Percentiles rank a stretch among this genome's conserved stretches.
phyloP scores from a whole-genome alignment of 2,113 vertebrate genomes.

The Hylia prasina region DNA sequence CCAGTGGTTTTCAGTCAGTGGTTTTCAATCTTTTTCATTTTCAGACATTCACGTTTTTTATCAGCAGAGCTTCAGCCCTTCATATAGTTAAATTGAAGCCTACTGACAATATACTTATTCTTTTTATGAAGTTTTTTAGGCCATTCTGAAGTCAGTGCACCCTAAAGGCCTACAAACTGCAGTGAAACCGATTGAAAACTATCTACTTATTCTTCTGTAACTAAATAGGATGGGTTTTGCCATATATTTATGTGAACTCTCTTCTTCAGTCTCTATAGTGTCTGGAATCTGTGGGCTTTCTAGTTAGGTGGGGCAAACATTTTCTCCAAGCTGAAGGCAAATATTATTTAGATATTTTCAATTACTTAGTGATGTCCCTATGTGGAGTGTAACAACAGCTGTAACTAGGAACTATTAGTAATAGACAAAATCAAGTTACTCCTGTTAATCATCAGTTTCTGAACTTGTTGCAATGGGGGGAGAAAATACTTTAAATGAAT shows the following conservation, averaged over 20 bases:
- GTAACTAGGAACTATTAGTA: background rate
- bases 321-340: background rate
- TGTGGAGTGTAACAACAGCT: background rate
- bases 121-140: constrained; percentile 16
- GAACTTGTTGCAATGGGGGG: background rate
- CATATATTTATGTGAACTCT: background rate
- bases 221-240: background rate
- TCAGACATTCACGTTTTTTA: background rate
- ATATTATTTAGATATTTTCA: background rate
- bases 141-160: background rate
- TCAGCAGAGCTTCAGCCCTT: background rate
- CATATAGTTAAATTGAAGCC: constrained; percentile 2
- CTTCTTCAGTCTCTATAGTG: background rate
- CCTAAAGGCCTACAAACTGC: background rate
- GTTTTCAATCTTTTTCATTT: constrained; percentile 16
- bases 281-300: background rate
- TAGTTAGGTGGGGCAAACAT: background rate
- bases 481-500: background rate
- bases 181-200: background rate
- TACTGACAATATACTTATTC: constrained; percentile 6
- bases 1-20: background rate
- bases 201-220: background rate
- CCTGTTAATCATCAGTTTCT: background rate
- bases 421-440: background rate
- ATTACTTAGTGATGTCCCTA: background rate